phyloP scores from a whole-genome alignment of 2,888 invertebrate genomes.

The Amblyteles armatorius region DNA sequence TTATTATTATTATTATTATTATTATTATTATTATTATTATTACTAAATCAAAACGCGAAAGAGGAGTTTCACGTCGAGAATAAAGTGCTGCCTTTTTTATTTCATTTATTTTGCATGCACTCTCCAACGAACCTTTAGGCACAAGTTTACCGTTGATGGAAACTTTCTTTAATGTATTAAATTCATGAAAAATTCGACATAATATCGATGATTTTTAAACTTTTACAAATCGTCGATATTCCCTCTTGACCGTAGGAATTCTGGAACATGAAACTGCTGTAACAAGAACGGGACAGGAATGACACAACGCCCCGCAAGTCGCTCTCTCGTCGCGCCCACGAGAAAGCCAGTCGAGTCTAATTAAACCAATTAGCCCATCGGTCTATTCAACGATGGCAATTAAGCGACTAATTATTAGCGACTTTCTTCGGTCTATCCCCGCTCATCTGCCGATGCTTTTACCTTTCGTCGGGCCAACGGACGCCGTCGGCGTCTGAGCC shows the following conservation, averaged over 20 bases:
- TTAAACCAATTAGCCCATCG: conserved; percentile 76
- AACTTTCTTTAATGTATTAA: no score
- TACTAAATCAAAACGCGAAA: not conserved
- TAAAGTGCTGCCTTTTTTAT: not conserved
- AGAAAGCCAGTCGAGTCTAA: conserved; percentile 73
- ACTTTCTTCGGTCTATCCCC: conserved; percentile 51
- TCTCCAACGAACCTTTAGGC: no score
- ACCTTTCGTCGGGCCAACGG: conserved; percentile 39
- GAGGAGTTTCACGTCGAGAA: not conserved
- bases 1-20: no score
- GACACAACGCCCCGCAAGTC: conserved; percentile 13
- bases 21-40: no score
- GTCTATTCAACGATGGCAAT: conserved; percentile 71
- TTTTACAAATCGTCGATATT: not conserved
- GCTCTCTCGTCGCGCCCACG: conserved; percentile 31
- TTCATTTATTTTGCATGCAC: no score
- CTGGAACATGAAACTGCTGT: not conserved
- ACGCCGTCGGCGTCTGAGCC: conserved; percentile 37
- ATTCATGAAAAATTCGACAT: no score
- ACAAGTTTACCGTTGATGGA: no score
- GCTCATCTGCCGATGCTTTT: conserved; percentile 18
- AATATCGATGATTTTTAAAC: no score
- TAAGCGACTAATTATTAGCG: conserved; percentile 74
- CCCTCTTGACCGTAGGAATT: not conserved
- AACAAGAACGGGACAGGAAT: not conserved